Conservation (phyloP, 2,888 invertebrate genomes). For the Cantharis rufa region DNA sequence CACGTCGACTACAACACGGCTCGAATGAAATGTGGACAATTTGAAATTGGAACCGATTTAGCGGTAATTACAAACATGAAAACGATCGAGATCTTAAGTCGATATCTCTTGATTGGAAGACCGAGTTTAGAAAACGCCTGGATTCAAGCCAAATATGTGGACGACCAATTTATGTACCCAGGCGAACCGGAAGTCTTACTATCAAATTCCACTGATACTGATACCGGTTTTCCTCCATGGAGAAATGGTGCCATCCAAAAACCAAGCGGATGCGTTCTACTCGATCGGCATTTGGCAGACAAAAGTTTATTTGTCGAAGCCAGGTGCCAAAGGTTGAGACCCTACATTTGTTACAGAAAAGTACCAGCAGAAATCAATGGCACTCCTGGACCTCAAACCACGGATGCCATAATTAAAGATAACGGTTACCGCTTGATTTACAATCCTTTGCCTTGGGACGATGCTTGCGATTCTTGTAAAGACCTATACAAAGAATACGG, state of each 20-base stretch:
- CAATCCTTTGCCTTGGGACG: neutral
- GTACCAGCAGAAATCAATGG: neutral
- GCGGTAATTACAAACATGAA: neutral
- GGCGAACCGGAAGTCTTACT: neutral
- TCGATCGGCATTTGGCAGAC: neutral
- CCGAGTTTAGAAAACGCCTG: slow-evolving; percentile 62
- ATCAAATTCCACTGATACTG: neutral
- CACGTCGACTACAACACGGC: neutral
- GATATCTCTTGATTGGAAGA: slow-evolving; percentile 56
- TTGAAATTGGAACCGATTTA: neutral
- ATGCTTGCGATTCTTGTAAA: neutral
- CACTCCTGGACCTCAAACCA: accelerated
- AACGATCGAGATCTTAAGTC: slow-evolving; percentile 49
- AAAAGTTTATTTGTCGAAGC: neutral
- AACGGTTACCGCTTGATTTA: neutral
- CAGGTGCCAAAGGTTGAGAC: neutral
- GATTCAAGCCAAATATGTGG: slow-evolving; percentile 55
- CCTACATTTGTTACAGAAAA: neutral
- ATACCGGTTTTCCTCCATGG: neutral
- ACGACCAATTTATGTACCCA: neutral
- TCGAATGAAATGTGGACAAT: neutral
- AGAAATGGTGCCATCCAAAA: neutral
- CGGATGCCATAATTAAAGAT: neutral
- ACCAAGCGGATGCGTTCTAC: neutral
- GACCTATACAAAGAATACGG: neutral